Percentiles rank a stretch among this genome's conserved stretches.
Conservation (phyloP, 2,113 vertebrate genomes). For the Montifringilla adamsi region DNA sequence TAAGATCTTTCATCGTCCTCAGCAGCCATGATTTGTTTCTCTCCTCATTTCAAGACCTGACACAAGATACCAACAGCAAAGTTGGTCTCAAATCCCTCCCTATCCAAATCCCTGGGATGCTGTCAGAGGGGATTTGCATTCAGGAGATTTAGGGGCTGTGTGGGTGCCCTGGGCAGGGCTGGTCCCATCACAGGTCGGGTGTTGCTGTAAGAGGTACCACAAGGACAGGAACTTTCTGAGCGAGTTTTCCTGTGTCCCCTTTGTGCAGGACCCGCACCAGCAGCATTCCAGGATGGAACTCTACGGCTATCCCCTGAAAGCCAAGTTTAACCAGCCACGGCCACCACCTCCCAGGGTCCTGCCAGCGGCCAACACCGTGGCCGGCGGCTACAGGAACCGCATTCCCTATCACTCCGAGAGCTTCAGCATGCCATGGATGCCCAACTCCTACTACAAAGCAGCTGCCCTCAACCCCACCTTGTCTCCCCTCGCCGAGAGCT, state of each 20-base stretch:
- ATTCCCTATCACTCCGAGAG: constrained; percentile 72
- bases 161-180: not conserved
- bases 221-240: not conserved
- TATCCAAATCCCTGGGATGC: not conserved
- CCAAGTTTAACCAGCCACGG: constrained; percentile 77
- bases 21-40: not conserved
- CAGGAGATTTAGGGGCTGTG: not conserved
- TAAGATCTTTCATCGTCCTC: not conserved
- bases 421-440: constrained; percentile 81
- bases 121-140: not conserved
- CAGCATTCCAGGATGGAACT: constrained; percentile 77
- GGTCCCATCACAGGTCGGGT: not conserved
- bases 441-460: constrained; percentile 77
- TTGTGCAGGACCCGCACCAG: constrained; percentile 18
- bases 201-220: not conserved
- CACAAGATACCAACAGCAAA: not conserved
- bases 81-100: not conserved
- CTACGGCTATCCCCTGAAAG: constrained; percentile 77
- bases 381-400: constrained; percentile 80
- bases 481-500: constrained; percentile 64
- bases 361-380: constrained; percentile 82
- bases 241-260: not conserved
- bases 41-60: not conserved
- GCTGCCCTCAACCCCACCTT: constrained; percentile 68
- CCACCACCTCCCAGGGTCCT: constrained; percentile 77